These are phyloP conservation scores for Chiloscyllium plagiosum DNA, from an alignment of 2,113 vertebrate genomes.

Conservation along the genomic window DNA sequence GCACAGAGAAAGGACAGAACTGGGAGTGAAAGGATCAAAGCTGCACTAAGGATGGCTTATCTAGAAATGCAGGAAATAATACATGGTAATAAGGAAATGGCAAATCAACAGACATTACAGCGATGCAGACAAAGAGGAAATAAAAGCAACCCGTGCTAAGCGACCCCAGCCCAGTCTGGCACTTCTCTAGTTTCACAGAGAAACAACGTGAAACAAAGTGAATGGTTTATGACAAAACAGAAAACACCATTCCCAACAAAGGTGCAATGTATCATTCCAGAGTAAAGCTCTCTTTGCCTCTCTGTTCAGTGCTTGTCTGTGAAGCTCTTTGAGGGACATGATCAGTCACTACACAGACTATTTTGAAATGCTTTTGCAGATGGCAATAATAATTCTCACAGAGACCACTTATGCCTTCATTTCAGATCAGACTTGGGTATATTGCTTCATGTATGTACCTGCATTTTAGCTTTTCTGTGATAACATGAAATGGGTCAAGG, in stretches of 20 bases:
- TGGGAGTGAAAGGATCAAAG: conserved; percentile 22
- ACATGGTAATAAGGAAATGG: background rate
- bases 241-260: background rate
- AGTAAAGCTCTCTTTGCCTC: background rate
- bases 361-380: no score
- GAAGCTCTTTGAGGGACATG: no score
- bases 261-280: background rate
- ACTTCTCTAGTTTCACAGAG: background rate
- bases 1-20: background rate
- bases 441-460: background rate
- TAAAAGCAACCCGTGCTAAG: background rate
- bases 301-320: background rate
- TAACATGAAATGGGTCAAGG: background rate
- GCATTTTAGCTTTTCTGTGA: background rate
- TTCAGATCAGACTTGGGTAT: no score
- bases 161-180: background rate
- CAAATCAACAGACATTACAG: background rate
- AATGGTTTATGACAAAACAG: background rate
- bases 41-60: background rate
- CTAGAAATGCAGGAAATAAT: background rate
- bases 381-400: no score
- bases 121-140: background rate
- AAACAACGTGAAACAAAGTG: background rate
- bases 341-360: no score
- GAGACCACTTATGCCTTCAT: background rate